Conservation (phyloP, 2,113 vertebrate genomes). For the Solea senegalensis region DNA sequence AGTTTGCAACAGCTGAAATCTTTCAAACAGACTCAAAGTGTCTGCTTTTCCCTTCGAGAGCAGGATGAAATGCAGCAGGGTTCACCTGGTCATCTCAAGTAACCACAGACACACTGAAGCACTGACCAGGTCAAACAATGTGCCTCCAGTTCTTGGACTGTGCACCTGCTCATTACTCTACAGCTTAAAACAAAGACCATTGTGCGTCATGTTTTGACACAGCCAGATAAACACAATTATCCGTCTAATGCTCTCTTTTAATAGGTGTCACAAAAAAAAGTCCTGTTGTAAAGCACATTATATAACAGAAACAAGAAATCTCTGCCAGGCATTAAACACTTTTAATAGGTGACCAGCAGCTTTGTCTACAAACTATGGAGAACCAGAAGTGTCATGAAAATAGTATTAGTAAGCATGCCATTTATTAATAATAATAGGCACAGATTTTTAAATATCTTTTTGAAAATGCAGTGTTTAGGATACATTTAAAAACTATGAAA, state of each 20-base stretch:
- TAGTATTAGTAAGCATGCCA: too few relatives aligned
- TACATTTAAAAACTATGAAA: background rate
- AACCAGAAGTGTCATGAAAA: too few relatives aligned
- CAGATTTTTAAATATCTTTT: too few relatives aligned
- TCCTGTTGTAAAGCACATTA: too few relatives aligned
- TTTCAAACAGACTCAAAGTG: background rate
- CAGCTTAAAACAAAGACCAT: background rate
- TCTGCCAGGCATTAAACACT: too few relatives aligned
- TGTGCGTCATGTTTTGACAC: background rate
- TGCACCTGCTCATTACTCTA: slow-evolving; percentile 14
- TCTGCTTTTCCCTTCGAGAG: background rate
- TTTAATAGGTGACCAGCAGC: too few relatives aligned
- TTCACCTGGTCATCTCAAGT: slow-evolving; percentile 7
- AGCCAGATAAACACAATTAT: background rate
- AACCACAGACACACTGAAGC: background rate
- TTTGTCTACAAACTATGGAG: too few relatives aligned
- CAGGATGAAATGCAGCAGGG: background rate
- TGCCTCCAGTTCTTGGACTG: background rate
- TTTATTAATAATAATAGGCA: too few relatives aligned
- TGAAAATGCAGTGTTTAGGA: too few relatives aligned
- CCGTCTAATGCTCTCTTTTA: background rate
- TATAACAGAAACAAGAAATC: too few relatives aligned
- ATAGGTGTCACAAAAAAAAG: too few relatives aligned
- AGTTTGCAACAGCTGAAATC: slow-evolving; percentile 32
- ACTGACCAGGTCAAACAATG: slow-evolving; percentile 20